Conservation (phyloP, 2,113 vertebrate genomes). For the Zosterops japonicus region DNA sequence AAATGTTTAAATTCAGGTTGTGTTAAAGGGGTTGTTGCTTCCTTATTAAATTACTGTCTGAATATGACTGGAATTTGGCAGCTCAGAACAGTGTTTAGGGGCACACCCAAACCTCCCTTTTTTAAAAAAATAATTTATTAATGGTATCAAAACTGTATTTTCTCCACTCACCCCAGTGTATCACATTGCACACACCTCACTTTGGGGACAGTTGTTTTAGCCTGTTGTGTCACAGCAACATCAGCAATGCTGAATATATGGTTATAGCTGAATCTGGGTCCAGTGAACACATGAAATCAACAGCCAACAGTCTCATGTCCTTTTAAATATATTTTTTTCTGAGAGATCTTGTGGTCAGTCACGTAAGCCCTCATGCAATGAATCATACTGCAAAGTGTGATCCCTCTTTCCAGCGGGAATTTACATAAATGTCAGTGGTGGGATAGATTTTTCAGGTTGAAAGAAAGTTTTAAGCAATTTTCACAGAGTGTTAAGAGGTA, state of each 20-base stretch:
- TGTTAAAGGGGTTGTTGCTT: not conserved
- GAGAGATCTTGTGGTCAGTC: not conserved
- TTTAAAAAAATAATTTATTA: not conserved
- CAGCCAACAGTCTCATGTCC: not conserved
- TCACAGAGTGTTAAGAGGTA: not conserved
- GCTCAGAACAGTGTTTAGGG: not conserved
- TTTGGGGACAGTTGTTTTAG: accelerated
- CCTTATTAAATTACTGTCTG: not conserved
- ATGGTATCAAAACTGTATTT: not conserved
- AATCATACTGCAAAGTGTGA: not conserved
- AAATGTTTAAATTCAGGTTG: not conserved
- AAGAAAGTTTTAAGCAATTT: not conserved
- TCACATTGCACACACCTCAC: not conserved
- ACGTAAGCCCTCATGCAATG: not conserved
- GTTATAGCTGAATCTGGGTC: not conserved
- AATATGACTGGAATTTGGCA: not conserved
- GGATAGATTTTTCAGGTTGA: not conserved
- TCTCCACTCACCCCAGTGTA: not conserved
- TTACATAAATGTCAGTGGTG: accelerated
- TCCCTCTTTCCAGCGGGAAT: not conserved
- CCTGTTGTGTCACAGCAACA: not conserved
- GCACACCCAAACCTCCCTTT: not conserved
- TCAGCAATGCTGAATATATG: not conserved
- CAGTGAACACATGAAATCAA: not conserved
- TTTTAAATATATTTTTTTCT: not conserved